Evolutionary conservation across 1,140 invertebrate genomes (phyloP), one percentile per base, ranked within the genome.

Genomic region (Microplitis demolitor): DNA sequence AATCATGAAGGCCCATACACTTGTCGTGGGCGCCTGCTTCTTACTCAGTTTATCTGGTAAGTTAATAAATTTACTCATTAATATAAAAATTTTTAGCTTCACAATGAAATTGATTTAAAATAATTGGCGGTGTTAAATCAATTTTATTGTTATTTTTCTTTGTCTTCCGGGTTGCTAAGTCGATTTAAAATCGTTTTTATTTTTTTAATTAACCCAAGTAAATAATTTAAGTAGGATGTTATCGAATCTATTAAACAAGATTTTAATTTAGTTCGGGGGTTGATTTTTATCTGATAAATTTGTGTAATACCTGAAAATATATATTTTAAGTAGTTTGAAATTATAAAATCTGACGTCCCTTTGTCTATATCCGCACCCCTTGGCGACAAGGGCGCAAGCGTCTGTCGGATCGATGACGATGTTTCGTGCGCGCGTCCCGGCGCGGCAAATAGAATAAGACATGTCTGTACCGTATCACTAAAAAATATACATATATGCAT

Each of bases 11-110:
- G 73, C 68, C 64, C 76, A 76, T 11, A 64, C 76, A n/a, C 31
- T 78, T 60, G 60, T 82, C 63, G 71, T 78, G 67, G 74, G 76
- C 73, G 69, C 73, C 74, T 75, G 72, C 74, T 71, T 80, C 75
- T 66, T 80, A 74, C 74, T 80, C 64, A 72, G 74, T 61, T 69
- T 73, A 63, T 74, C 70, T 54, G 78, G 82, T 83, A 77, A 83
- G 82, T 80, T 56, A 39, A 50, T 14, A 13, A 45, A 61, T n/a
- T 37, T 45, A 34, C 60, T 34, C 33, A 35, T 31, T 60, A 35
- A 69, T 4, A 3, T n/a, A 54, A 34, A 31, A 53, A 33, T 68
- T 54, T 68, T 56, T 13, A 14, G n/a, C n/a, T 58, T 14, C 1
- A 24, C 1, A 54, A 14, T 33, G 34, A 35, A 58, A 33, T 62